A percentile compares a stretch with the other conserved stretches of the same genome.
phyloP scores from a whole-genome alignment of 2,797 vertebrate genomes.

The Carduelis carduelis region DNA sequence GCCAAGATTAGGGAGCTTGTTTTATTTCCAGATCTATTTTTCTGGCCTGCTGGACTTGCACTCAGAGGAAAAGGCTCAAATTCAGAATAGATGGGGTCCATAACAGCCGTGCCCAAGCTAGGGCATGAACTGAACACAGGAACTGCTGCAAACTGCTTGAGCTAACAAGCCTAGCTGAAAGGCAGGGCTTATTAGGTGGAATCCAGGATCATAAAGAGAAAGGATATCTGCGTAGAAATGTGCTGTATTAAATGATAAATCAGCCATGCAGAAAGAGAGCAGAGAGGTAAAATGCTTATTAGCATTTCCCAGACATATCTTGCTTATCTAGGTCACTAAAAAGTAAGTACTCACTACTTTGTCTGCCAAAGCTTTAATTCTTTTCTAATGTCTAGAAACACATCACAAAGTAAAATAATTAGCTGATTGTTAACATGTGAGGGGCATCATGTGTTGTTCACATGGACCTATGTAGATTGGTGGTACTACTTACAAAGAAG shows the following conservation, averaged over 20 bases:
- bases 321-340: not conserved
- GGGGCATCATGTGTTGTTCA: not conserved
- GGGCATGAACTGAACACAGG: not conserved
- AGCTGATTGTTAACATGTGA: not conserved
- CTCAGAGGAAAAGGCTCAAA: not conserved
- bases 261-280: not conserved
- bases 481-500: not conserved
- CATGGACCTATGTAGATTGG: accelerated
- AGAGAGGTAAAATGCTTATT: not conserved
- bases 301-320: not conserved
- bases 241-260: not conserved
- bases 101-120: not conserved
- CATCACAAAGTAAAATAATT: not conserved
- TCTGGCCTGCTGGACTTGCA: not conserved
- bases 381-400: not conserved
- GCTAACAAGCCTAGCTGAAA: not conserved
- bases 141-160: not conserved
- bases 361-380: not conserved
- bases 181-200: not conserved
- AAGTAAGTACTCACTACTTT: not conserved
- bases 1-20: not conserved
- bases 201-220: not conserved
- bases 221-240: not conserved
- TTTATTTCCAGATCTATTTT: not conserved
- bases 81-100: not conserved